Percentiles rank a stretch among this genome's conserved stretches.
These are phyloP conservation scores for Zosterops borbonicus DNA, from an alignment of 2,113 vertebrate species.

Conservation along the genomic window DNA sequence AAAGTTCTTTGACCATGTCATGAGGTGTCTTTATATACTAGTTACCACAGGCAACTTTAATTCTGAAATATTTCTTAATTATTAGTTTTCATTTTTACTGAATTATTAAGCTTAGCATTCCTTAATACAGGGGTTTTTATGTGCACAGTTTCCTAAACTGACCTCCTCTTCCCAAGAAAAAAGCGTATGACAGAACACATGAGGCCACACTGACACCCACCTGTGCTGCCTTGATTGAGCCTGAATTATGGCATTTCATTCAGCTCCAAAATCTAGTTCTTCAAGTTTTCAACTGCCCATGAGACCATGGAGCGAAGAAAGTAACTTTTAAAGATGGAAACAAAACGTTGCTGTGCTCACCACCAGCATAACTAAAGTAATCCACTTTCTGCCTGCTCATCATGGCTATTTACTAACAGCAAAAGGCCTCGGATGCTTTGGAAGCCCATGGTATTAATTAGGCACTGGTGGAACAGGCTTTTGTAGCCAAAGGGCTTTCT, in stretches of 20 bases:
- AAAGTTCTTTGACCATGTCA: neutral
- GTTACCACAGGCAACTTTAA: neutral
- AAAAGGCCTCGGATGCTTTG: accelerated
- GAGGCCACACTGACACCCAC: accelerated
- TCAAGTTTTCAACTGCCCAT: neutral
- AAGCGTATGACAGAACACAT: neutral
- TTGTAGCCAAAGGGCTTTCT: neutral
- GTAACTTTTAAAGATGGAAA: neutral
- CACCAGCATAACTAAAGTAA: neutral
- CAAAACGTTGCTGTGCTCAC: accelerated
- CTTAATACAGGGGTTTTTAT: neutral
- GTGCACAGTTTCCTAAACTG: neutral
- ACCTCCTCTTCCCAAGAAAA: neutral
- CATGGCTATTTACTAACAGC: neutral
- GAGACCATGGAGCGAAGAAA: neutral
- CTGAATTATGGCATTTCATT: neutral
- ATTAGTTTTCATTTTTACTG: neutral
- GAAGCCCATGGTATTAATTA: neutral
- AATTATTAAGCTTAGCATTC: neutral
- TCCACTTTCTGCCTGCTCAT: neutral
- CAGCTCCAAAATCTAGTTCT: neutral
- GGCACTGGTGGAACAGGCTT: neutral
- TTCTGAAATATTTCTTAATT: neutral
- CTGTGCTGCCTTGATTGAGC: neutral
- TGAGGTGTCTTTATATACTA: neutral